Conservation (phyloP, 2,888 invertebrate species). For the Cryptops parisi region DNA sequence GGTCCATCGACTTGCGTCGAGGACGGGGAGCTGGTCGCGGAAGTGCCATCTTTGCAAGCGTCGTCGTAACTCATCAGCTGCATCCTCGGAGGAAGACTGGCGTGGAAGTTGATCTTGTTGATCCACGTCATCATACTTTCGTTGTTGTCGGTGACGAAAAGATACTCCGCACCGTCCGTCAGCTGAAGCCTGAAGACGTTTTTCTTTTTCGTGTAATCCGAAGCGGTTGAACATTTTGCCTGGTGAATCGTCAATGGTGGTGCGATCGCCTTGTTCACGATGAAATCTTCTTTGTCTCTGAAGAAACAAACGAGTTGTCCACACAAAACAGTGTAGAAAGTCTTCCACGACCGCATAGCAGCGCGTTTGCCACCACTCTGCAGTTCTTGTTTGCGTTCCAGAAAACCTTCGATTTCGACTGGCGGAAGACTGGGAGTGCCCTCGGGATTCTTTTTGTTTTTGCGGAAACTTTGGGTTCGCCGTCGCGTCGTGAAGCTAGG, state of each 20-base stretch:
- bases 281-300: constrained; percentile 83
- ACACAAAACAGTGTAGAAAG: constrained; percentile 84
- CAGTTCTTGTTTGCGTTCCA: constrained; percentile 90
- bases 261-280: constrained; percentile 70
- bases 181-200: constrained; percentile 74
- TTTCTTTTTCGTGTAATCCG: constrained; percentile 90
- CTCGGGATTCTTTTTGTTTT: constrained; percentile 23
- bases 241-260: constrained; percentile 61
- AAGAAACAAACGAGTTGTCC: constrained; percentile 97
- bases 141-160: constrained; percentile 62
- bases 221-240: constrained; percentile 70
- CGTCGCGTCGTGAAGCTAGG: constrained; percentile 90
- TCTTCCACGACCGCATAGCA: constrained; percentile 89
- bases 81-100: constrained; percentile 72
- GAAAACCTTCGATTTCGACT: constrained; percentile 73
- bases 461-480: constrained; percentile 71
- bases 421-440: constrained; percentile 49
- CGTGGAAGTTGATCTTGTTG: constrained; percentile 83
- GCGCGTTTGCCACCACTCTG: constrained; percentile 88
- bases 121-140: constrained; percentile 78
- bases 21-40: not conserved
- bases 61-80: constrained; percentile 70
- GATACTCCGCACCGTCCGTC: constrained; percentile 82
- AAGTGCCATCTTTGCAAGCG: not conserved
- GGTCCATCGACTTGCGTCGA: no score